Conservation (phyloP, 1,140 invertebrate genomes). For the Orchestia grillus region DNA sequence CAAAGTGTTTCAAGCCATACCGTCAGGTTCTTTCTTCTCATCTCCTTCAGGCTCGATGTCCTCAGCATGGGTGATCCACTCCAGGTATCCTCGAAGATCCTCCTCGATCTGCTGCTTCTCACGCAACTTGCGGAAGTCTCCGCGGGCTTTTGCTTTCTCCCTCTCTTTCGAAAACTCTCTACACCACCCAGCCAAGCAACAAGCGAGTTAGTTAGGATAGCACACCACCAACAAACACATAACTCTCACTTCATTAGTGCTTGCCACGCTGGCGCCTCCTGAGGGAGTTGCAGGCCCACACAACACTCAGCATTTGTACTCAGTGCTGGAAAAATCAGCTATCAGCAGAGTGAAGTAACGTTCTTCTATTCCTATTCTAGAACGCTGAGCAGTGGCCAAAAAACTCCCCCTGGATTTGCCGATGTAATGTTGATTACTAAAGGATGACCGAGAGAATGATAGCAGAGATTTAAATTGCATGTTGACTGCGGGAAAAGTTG, state of each 20-base stretch:
- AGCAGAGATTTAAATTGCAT: neutral
- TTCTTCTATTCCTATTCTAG: neutral
- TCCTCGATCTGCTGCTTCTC: slow-evolving; percentile 80
- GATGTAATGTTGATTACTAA: neutral
- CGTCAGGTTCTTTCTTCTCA: slow-evolving; percentile 67
- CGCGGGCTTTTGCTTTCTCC: slow-evolving; percentile 79
- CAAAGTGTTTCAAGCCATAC: slow-evolving; percentile 59
- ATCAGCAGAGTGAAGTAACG: neutral
- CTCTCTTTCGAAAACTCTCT: slow-evolving; percentile 81
- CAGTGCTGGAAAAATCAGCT: neutral
- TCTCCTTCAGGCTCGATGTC: slow-evolving; percentile 75
- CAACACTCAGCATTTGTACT: neutral
- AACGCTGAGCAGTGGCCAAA: neutral
- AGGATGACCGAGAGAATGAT: neutral
- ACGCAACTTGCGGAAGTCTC: slow-evolving; percentile 79
- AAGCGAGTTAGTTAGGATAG: neutral
- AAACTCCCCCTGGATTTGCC: neutral
- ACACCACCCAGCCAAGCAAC: slow-evolving; percentile 39
- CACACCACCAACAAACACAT: neutral
- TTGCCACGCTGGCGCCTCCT: neutral
- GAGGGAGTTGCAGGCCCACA: neutral
- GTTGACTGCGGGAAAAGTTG: neutral
- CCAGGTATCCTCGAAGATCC: slow-evolving; percentile 78
- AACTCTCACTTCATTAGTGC: neutral
- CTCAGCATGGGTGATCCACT: slow-evolving; percentile 81